These are phyloP conservation scores for Balaenoptera acutorostrata DNA, from an alignment of 2,113 vertebrate species.

Conservation along the genomic window DNA sequence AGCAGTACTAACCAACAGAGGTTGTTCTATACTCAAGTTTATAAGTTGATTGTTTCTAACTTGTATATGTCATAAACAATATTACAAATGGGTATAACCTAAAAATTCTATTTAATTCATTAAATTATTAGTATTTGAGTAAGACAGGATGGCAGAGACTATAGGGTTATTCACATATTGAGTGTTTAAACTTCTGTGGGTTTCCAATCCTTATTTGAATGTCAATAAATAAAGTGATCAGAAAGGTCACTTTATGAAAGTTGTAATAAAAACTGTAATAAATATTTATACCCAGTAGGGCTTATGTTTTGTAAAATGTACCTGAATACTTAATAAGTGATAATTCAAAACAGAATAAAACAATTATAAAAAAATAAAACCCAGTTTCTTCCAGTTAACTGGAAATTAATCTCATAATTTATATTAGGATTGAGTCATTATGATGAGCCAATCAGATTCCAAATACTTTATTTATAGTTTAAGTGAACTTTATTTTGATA, in stretches of 20 bases:
- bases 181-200: not conserved
- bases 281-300: not conserved
- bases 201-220: conserved; percentile 21
- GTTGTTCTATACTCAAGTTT: not conserved
- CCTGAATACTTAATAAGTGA: conserved; percentile 28
- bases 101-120: conserved; percentile 30
- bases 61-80: not conserved
- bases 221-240: conserved; percentile 36
- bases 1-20: not conserved
- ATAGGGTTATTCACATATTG: not conserved
- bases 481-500: conserved; percentile 13
- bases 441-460: not conserved
- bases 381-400: not conserved
- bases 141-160: not conserved
- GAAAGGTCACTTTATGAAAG: conserved; percentile 31
- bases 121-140: conserved; percentile 34
- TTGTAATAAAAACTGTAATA: conserved; percentile 22
- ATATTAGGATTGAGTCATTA: not conserved
- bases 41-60: conserved; percentile 38
- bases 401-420: conserved; percentile 12
- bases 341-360: conserved; percentile 28
- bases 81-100: not conserved
- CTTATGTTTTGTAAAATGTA: conserved; percentile 29
- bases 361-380: conserved; percentile 5
- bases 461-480: conserved; percentile 11